These are phyloP conservation scores for Mareca penelope DNA, from an alignment of 2,797 vertebrate genomes.

Conservation along the genomic window DNA sequence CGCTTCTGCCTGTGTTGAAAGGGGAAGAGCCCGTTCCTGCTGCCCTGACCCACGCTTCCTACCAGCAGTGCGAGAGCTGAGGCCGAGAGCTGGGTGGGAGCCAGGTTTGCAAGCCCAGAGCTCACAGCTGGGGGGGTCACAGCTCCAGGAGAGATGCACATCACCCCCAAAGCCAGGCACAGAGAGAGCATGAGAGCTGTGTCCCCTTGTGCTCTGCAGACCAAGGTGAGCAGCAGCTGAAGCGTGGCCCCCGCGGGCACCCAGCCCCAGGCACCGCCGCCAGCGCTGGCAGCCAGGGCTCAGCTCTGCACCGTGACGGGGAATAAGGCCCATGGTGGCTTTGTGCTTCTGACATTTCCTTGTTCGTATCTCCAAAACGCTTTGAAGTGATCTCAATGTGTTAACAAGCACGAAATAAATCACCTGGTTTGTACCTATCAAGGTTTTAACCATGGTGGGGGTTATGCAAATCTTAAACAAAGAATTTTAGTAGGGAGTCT, in stretches of 20 bases:
- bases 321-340: accelerated
- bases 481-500: background rate
- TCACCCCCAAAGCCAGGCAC: accelerated
- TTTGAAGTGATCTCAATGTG: background rate
- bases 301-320: accelerated
- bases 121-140: background rate
- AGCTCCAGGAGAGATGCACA: accelerated
- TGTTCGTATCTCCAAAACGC: accelerated
- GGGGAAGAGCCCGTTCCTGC: background rate
- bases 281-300: background rate
- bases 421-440: accelerated
- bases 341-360: background rate
- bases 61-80: accelerated
- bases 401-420: background rate
- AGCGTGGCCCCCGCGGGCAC: accelerated
- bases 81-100: background rate
- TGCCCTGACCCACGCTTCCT: accelerated
- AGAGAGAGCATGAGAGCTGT: no score
- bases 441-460: background rate
- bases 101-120: background rate
- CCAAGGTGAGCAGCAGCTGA: background rate
- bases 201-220: no score
- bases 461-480: background rate
- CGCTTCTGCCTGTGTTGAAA: accelerated
- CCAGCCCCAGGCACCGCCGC: accelerated